Evolutionary conservation across 1,140 invertebrate genomes (phyloP).

Genomic region (Antheraea pernyi): DNA sequence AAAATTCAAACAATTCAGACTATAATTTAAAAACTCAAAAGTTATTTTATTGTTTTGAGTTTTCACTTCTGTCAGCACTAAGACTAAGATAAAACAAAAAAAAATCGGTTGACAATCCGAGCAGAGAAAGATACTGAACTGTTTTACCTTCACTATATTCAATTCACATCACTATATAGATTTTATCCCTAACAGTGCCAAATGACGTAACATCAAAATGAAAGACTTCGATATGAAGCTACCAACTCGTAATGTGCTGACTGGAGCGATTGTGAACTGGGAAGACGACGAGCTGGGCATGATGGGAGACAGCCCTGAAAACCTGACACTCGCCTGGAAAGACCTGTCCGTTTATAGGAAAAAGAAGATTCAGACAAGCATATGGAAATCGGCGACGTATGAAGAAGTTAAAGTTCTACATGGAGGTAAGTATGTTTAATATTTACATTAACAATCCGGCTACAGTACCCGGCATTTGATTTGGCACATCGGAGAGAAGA

Average conservation of each 20-base stretch:
- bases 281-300: constrained; percentile 62
- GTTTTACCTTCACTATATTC: too few species aligned
- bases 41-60: too few species aligned
- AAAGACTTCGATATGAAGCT: constrained; percentile 50
- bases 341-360: constrained; percentile 66
- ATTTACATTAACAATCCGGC: too few species aligned
- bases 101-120: too few species aligned
- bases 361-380: constrained; percentile 63
- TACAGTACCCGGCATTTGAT: too few species aligned
- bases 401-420: constrained; percentile 72
- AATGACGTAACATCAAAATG: constrained; percentile 62
- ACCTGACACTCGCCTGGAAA: constrained; percentile 70
- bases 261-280: constrained; percentile 65
- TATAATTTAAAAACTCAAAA: too few species aligned
- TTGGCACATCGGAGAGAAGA: too few species aligned
- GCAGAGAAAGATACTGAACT: too few species aligned
- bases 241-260: constrained; percentile 64
- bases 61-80: too few species aligned
- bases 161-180: background rate
- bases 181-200: constrained; percentile 19
- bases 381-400: constrained; percentile 63
- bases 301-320: constrained; percentile 51
- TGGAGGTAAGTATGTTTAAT: constrained; percentile 40
- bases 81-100: too few species aligned
- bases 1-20: too few species aligned